phyloP scores from a whole-genome alignment of 2,113 vertebrate genomes.

The Monopterus albus region DNA sequence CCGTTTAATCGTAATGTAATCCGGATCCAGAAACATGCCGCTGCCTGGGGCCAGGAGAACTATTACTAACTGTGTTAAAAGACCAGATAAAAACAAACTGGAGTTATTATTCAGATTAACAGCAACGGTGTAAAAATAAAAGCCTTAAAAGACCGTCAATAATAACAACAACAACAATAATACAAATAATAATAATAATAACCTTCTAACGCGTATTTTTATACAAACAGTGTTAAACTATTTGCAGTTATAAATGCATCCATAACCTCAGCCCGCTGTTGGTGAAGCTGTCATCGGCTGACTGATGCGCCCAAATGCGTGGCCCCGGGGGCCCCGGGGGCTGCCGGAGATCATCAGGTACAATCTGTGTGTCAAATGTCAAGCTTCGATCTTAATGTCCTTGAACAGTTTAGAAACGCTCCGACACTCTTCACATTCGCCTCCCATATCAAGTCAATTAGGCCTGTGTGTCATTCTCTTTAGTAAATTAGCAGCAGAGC shows the following conservation, averaged over 20 bases:
- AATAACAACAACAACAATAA: too few species aligned
- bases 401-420: constrained; percentile 94
- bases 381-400: constrained; percentile 89
- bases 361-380: constrained; percentile 84
- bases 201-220: too few species aligned
- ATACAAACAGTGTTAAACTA: neutral
- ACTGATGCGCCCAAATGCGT: constrained; percentile 83
- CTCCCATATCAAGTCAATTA: constrained; percentile 92
- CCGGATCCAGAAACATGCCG: constrained; percentile 70
- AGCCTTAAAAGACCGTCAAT: too few species aligned
- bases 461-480: constrained; percentile 71
- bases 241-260: constrained; percentile 25
- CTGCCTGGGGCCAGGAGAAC: constrained; percentile 30
- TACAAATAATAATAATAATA: too few species aligned
- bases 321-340: constrained; percentile 75
- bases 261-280: constrained; percentile 63
- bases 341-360: constrained; percentile 81
- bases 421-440: constrained; percentile 91
- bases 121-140: too few species aligned
- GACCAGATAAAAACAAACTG: neutral
- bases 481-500: constrained; percentile 78
- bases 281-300: constrained; percentile 76
- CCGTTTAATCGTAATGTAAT: constrained; percentile 74
- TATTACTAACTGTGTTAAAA: neutral
- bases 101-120: neutral